phyloP scores from a whole-genome alignment of 1,140 invertebrate species.

The Cataglyphis hispanica region DNA sequence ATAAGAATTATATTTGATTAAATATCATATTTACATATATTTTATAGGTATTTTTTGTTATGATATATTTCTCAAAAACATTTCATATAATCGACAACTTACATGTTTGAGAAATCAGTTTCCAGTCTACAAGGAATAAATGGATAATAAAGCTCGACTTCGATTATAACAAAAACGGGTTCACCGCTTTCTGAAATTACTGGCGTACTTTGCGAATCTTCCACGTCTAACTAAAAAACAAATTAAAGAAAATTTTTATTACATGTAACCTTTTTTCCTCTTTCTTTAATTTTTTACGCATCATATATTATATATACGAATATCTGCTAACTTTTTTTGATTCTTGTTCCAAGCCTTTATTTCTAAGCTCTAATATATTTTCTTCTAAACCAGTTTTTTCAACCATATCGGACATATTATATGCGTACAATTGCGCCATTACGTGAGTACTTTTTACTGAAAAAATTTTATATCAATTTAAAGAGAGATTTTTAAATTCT shows the following conservation, averaged over 20 bases:
- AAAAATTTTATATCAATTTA: conserved; percentile 17
- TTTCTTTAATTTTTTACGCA: not conserved
- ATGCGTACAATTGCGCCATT: conserved; percentile 67
- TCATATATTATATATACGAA: not conserved
- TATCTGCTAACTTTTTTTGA: conserved; percentile 38
- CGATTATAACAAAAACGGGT: conserved; percentile 75
- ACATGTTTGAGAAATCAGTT: conserved; percentile 69
- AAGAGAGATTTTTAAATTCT: not conserved
- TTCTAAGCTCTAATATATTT: conserved; percentile 61
- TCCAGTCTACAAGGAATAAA: conserved; percentile 58
- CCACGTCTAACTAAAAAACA: not conserved
- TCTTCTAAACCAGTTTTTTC: conserved; percentile 69
- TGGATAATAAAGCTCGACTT: conserved; percentile 72
- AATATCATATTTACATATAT: too few relatives aligned
- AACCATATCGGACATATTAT: conserved; percentile 56
- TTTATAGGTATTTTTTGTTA: not conserved
- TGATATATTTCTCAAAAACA: not conserved
- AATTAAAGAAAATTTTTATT: not conserved
- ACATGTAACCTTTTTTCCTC: not conserved
- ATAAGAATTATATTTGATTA: not conserved
- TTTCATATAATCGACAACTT: conserved; percentile 4
- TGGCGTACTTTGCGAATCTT: conserved; percentile 22
- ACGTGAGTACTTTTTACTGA: conserved; percentile 69
- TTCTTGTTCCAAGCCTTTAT: conserved; percentile 49
- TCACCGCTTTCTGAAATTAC: conserved; percentile 65